Conservation (phyloP, 2,797 vertebrate genomes). For the Aphelocoma californica region DNA sequence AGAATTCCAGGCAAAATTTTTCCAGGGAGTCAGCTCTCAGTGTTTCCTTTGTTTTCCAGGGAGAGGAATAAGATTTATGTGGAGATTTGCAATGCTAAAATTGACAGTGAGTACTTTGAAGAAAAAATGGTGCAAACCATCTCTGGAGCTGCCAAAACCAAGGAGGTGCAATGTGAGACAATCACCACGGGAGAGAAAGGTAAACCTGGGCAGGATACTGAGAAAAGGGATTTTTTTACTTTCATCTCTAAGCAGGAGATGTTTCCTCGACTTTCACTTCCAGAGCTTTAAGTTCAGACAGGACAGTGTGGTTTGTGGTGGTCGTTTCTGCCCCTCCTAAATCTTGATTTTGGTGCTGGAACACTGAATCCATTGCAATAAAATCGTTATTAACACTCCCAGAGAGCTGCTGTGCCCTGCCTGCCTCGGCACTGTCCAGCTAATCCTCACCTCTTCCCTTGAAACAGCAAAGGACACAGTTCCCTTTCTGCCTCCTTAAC, state of each 20-base stretch:
- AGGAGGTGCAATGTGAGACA: constrained; percentile 82
- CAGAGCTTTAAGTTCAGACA: neutral
- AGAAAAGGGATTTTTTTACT: neutral
- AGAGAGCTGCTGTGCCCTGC: neutral
- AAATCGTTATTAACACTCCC: neutral
- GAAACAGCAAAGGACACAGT: neutral
- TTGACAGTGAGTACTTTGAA: constrained; percentile 78
- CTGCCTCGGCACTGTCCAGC: neutral
- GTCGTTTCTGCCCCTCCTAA: neutral
- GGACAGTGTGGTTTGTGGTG: neutral
- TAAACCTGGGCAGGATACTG: constrained; percentile 14
- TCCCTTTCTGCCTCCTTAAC: neutral
- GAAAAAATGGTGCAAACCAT: constrained; percentile 85
- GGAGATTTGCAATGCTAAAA: constrained; percentile 77
- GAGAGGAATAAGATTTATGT: constrained; percentile 75
- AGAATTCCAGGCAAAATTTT: neutral
- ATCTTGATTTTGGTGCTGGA: neutral
- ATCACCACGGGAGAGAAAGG: constrained; percentile 80
- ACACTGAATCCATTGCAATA: too few relatives aligned
- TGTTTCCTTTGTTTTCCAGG: constrained; percentile 58
- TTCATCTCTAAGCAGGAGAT: neutral
- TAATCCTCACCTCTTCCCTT: neutral
- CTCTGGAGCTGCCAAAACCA: constrained; percentile 80
- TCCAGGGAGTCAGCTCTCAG: neutral
- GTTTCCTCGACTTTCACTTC: neutral